These are phyloP conservation scores for Volucella zonaria DNA, from an alignment of 2,888 invertebrate genomes.

Conservation along the genomic window DNA sequence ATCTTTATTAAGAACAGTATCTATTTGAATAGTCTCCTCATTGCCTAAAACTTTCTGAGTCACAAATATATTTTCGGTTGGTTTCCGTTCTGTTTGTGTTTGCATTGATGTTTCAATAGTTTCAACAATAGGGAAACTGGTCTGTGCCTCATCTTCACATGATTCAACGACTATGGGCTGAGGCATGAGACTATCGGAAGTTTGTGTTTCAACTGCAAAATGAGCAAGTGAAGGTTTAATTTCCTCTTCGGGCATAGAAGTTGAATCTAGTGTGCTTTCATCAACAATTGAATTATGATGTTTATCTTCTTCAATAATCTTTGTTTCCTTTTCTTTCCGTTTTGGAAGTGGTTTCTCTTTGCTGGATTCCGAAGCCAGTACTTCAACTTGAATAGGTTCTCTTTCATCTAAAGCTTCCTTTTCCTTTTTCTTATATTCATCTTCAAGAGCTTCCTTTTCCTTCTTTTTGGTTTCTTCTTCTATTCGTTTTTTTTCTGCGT, in stretches of 20 bases:
- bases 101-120: conserved; percentile 80
- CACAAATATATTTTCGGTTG: conserved; percentile 87
- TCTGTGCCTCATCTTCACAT: conserved; percentile 85
- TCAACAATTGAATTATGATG: conserved; percentile 79
- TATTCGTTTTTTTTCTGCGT: not conserved
- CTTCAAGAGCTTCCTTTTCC: not conserved
- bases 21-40: conserved; percentile 89
- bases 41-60: conserved; percentile 86
- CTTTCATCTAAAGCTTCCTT: not conserved
- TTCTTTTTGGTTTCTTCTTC: not conserved
- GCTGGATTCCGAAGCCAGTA: too few species aligned
- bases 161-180: conserved; percentile 82
- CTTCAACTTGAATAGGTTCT: not conserved
- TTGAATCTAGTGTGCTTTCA: conserved; percentile 86
- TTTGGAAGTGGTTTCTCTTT: not conserved
- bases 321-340: conserved; percentile 1
- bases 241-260: conserved; percentile 89
- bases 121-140: conserved; percentile 83
- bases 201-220: conserved; percentile 86
- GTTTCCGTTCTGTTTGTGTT: conserved; percentile 81
- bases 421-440: not conserved
- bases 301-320: not conserved
- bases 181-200: conserved; percentile 84
- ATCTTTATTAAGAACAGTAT: conserved; percentile 85
- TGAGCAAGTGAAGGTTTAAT: conserved; percentile 79